These are phyloP conservation scores for Tridacna crocea DNA, from an alignment of 2,888 invertebrate genomes.

Conservation along the genomic window DNA sequence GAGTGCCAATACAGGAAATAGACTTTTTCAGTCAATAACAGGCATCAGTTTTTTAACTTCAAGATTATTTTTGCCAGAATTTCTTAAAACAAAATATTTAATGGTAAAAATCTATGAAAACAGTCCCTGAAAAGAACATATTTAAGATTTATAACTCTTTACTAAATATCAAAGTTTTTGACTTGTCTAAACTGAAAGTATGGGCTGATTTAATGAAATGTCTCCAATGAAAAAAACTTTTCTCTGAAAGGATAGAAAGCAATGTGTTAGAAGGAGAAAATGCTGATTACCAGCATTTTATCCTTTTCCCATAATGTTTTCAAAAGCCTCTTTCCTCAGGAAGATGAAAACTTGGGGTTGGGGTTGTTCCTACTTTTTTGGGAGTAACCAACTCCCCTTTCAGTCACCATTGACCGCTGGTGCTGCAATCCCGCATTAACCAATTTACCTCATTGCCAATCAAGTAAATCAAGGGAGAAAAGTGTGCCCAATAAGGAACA, in stretches of 20 bases:
- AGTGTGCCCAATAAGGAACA: background rate
- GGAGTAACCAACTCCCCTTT: too few species aligned
- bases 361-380: too few species aligned
- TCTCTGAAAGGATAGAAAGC: too few species aligned
- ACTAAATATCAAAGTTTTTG: background rate
- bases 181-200: background rate
- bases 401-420: too few species aligned
- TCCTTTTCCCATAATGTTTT: background rate
- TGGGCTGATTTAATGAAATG: too few species aligned
- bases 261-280: background rate
- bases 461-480: background rate
- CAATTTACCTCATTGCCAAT: background rate
- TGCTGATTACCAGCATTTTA: background rate
- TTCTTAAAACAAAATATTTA: background rate
- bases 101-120: background rate
- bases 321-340: background rate
- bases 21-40: too few species aligned
- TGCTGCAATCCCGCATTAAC: too few species aligned
- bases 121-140: background rate
- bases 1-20: too few species aligned
- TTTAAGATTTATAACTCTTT: background rate
- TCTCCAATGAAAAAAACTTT: too few species aligned
- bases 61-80: background rate
- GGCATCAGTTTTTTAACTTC: background rate
- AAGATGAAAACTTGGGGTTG: too few species aligned